phyloP scores from a whole-genome alignment of 2,888 invertebrate genomes.

The Pseudococcus longispinus region DNA sequence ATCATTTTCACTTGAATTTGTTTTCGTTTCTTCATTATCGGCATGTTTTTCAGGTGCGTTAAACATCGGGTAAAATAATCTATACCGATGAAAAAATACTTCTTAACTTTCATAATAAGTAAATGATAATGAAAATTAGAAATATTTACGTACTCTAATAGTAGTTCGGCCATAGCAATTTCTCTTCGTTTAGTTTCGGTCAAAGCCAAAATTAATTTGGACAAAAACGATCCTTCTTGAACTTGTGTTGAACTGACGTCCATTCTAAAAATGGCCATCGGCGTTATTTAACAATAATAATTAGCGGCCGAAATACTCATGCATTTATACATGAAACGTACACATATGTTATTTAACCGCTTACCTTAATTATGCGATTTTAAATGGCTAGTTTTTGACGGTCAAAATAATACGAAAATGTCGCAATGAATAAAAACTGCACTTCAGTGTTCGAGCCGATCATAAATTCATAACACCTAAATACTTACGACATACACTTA shows the following conservation, averaged over 20 bases:
- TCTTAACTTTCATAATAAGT: background rate
- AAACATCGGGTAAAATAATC: background rate
- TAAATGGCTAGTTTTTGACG: background rate
- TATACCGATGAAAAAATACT: background rate
- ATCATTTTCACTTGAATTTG: background rate
- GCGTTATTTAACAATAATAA: background rate
- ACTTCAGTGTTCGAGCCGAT: too few species aligned
- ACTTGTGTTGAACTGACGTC: background rate
- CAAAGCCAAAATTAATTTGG: background rate
- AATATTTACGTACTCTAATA: background rate
- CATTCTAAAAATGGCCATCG: background rate
- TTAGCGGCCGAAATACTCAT: background rate
- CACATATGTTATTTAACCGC: background rate
- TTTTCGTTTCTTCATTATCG: background rate
- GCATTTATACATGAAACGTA: background rate
- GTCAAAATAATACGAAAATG: background rate
- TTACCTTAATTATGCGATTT: background rate
- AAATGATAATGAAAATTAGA: background rate
- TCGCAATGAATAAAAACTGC: background rate
- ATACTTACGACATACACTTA: background rate
- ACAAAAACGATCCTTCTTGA: background rate
- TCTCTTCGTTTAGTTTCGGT: background rate
- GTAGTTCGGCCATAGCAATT: background rate
- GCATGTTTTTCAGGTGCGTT: background rate
- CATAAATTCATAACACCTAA: background rate